Base-by-base conservation (phyloP, 2,888 invertebrate genomes). In the Oxytorus armatus region DNA sequence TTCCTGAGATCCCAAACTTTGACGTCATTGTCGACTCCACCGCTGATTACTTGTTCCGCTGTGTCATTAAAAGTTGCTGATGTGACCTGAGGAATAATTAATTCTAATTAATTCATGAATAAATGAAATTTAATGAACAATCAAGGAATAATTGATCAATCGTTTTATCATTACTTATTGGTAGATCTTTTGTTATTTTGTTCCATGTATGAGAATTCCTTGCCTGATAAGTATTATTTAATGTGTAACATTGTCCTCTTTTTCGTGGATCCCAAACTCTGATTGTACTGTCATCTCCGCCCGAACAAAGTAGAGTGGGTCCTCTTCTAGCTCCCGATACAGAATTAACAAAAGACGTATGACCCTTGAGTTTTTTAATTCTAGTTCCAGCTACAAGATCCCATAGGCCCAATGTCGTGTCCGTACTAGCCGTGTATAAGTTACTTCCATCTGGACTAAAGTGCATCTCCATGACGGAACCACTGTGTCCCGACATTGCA, bases 1-100 rank as follows among this genome's bases (percentile, higher is more conserved):
- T 97, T 98, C 69, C 99, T 93, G 51, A 98, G 93, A 92, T 99
- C 99, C 99, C 99, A 99, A 0, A 99, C 96, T 94, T 98, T 99
- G 7, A 99, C 95, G 81, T 98, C 97, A 92, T 99, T 99, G 90
- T 99, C 99, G 73, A 99, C 96, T 3, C 99, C 99, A 0, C 97
- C 98, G 3, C 97, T 96, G 82, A 99, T 96, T 1, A 99, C 95
- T 92, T 98, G 98, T 88, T 99, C 99, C 0, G 98, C 96, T 0
- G 98, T 98, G 88, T 99, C 99, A 88, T 97, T 98, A 91, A 99
- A 99, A 10, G 97, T 94, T 0, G 98, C 97, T 0, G 98, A 94
- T 0, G 98, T 97, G 10, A 98, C 93, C 91, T 93, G 88, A n/a
- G n/a, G n/a, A n/a, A n/a, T n/a, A n/a, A n/a, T n/a, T n/a, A n/a